These are phyloP conservation scores for Anguilla rostrata DNA, from an alignment of 2,113 vertebrate species.

Conservation along the genomic window DNA sequence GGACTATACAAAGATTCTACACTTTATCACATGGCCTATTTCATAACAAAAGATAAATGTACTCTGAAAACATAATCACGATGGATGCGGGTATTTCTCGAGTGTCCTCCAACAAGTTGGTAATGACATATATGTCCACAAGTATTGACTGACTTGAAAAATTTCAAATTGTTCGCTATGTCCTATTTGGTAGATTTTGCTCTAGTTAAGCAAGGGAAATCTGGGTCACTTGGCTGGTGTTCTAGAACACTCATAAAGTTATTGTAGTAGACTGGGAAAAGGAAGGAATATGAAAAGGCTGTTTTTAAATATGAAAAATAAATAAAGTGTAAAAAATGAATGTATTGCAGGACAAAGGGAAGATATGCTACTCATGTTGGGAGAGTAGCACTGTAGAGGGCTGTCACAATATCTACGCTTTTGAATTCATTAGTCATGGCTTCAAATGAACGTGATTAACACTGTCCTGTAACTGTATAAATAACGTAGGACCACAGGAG, in stretches of 20 bases:
- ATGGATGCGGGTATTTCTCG: background rate
- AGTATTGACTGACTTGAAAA: background rate
- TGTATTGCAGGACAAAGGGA: constrained; percentile 22
- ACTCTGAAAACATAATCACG: background rate
- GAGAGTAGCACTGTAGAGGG: background rate
- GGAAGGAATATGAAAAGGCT: background rate
- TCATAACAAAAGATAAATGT: background rate
- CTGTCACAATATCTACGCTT: background rate
- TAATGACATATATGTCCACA: background rate
- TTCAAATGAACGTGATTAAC: background rate
- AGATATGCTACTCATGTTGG: background rate
- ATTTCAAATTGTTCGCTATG: background rate
- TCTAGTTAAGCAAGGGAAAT: background rate
- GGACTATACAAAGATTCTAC: background rate
- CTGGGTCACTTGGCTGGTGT: background rate
- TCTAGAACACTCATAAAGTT: background rate
- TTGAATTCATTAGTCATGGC: background rate
- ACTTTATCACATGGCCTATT: background rate
- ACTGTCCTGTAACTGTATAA: background rate
- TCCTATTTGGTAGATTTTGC: background rate
- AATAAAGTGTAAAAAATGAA: constrained; percentile 6
- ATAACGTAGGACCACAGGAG: background rate
- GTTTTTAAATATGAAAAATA: background rate
- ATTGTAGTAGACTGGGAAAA: background rate
- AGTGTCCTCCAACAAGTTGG: background rate